These are phyloP conservation scores for Papilio elwesi DNA, from an alignment of 2,888 invertebrate genomes.

Conservation along the genomic window DNA sequence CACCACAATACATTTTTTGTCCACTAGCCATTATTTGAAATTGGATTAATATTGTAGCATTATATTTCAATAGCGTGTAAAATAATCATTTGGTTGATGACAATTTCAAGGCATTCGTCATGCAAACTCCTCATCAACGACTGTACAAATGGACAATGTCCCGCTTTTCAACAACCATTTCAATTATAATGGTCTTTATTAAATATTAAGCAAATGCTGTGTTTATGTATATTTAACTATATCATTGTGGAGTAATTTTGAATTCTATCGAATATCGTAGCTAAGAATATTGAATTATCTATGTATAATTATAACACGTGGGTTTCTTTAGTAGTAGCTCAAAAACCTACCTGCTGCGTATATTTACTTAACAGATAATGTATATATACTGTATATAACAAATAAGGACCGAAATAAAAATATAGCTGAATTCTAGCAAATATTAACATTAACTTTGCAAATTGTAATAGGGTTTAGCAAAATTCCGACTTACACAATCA, in stretches of 20 bases:
- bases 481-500: background rate
- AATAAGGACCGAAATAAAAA: background rate
- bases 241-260: no score
- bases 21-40: background rate
- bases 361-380: no score
- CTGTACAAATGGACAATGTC: background rate
- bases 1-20: no score
- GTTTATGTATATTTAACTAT: no score
- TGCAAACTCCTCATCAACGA: constrained; percentile 24
- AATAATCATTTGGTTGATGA: constrained; percentile 4
- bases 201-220: background rate
- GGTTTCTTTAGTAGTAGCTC: no score
- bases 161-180: background rate
- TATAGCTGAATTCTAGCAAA: background rate
- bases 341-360: no score
- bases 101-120: constrained; percentile 22
- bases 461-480: background rate
- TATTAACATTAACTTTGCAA: constrained; percentile 1
- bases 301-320: no score
- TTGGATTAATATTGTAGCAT: background rate
- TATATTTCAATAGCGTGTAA: constrained; percentile 12
- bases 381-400: background rate
- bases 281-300: no score
- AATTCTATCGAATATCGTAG: no score
- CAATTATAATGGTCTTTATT: background rate